Conservation (phyloP, 2,888 invertebrate genomes). For the Alloscopus bannaensis region DNA sequence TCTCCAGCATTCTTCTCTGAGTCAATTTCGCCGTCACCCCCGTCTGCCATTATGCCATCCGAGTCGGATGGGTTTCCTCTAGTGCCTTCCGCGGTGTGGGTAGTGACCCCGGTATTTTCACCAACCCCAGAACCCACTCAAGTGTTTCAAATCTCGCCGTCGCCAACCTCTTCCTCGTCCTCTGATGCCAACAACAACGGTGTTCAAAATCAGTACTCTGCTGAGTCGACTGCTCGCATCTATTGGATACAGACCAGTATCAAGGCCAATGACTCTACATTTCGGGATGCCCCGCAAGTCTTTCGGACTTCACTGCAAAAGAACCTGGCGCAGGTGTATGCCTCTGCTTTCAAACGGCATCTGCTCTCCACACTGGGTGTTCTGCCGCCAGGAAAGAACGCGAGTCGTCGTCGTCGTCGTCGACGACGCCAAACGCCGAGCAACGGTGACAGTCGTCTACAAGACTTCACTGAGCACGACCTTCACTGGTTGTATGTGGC, state of each 20-base stretch:
- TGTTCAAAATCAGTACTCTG: slow-evolving; percentile 25
- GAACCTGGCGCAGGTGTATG: slow-evolving; percentile 70
- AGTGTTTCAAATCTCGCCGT: neutral
- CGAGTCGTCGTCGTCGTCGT: neutral
- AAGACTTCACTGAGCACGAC: slow-evolving; percentile 5
- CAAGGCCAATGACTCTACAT: slow-evolving; percentile 55
- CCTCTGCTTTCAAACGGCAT: slow-evolving; percentile 72
- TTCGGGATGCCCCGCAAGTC: slow-evolving; percentile 34
- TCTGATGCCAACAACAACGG: neutral
- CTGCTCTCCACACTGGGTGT: slow-evolving; percentile 68
- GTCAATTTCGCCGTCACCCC: neutral
- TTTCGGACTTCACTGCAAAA: slow-evolving; percentile 69
- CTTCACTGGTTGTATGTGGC: slow-evolving; percentile 39
- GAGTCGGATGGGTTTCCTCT: neutral
- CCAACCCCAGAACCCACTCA: slow-evolving; percentile 43
- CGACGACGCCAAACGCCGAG: no score
- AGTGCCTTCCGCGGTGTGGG: slow-evolving; percentile 27
- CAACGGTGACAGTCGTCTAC: neutral
- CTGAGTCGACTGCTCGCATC: slow-evolving; percentile 49
- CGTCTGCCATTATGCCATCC: slow-evolving; percentile 12
- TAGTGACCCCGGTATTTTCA: slow-evolving; percentile 27
- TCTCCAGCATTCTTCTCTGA: slow-evolving; percentile 6
- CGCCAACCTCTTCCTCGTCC: slow-evolving; percentile 8
- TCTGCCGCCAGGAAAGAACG: slow-evolving; percentile 26
- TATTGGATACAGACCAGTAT: slow-evolving; percentile 72